phyloP scores from a whole-genome alignment of 2,888 invertebrate genomes.

The Parnassius smintheus region DNA sequence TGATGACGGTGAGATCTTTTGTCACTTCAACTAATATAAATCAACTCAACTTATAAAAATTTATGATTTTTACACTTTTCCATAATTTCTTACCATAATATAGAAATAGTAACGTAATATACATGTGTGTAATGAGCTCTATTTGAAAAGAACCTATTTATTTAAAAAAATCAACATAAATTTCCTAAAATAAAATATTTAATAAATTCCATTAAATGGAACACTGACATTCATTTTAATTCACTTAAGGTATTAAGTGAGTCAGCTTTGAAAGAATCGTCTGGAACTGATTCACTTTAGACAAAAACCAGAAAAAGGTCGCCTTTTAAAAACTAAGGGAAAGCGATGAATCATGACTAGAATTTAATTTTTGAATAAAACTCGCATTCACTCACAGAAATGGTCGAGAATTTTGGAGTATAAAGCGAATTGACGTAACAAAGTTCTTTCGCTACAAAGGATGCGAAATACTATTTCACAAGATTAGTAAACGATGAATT shows the following conservation, averaged over 20 bases:
- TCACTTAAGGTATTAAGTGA: conserved; percentile 25
- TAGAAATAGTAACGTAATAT: no score
- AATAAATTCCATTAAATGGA: conserved; percentile 11
- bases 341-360: conserved; percentile 26
- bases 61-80: no score
- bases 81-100: no score
- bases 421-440: conserved; percentile 2
- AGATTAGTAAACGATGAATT: no score
- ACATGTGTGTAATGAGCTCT: no score
- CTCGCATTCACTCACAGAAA: conserved; percentile 16
- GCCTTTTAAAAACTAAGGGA: conserved; percentile 14
- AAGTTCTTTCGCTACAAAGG: no score
- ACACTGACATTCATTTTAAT: conserved; percentile 21
- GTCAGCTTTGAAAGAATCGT: conserved; percentile 23
- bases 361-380: conserved; percentile 24
- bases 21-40: no score
- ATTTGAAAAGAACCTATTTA: no score
- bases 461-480: no score
- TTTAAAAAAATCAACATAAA: conserved; percentile 5
- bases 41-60: no score
- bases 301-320: conserved; percentile 23
- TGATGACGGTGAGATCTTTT: no score
- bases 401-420: conserved; percentile 3
- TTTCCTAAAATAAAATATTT: conserved; percentile 13
- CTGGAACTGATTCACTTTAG: conserved; percentile 25